Evolutionary conservation across 1,140 invertebrate genomes (phyloP), one percentile per base, ranked within the genome.

Genomic region (Vanessa atalanta): DNA sequence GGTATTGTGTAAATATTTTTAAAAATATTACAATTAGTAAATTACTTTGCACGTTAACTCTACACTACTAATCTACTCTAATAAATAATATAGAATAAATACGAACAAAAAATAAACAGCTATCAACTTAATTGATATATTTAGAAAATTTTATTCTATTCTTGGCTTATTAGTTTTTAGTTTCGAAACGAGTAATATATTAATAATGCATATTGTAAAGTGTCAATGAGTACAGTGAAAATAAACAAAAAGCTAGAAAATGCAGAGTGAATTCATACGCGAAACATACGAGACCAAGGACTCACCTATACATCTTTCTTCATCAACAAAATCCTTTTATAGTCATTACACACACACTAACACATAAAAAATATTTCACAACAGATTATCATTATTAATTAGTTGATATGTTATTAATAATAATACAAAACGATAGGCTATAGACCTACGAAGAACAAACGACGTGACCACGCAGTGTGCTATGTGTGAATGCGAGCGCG

Each of bases 401-500:
- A 26, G 12, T 60, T 60, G 20, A 12, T 26, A 13, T 26, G 7
- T 60, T 13, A 31, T 26, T 26, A 26, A 26, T 16, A 53, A 16
- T 16, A 53, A 53, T 53, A 43, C 26, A 53, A 26, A 26, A 23
- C 12, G 11, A 23, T 14, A 26, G 55, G 13, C 3, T n/a, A 20
- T 60, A 60, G 48, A 3, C 14, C 48, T 63, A 53, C 61, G 55
- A 9, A 26, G 68, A 43, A 51, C 53, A 65, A 53, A 61, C 79
- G 82, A 63, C 53, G 71, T 69, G 53, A 37, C 76, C 71, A 43
- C 73, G 76, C 71, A 66, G 60, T 63, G 67, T 66, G 61, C 65
- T 60, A 65, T 76, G 68, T 79, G 65, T 80, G 81, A 77, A 80
- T 82, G 81, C 72, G 37, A 75, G 76, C 83, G 79, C 79, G 84